Conservation (phyloP, 37 sponge, comb jelly and placozoan species). For the Bolinopsis microptera region DNA sequence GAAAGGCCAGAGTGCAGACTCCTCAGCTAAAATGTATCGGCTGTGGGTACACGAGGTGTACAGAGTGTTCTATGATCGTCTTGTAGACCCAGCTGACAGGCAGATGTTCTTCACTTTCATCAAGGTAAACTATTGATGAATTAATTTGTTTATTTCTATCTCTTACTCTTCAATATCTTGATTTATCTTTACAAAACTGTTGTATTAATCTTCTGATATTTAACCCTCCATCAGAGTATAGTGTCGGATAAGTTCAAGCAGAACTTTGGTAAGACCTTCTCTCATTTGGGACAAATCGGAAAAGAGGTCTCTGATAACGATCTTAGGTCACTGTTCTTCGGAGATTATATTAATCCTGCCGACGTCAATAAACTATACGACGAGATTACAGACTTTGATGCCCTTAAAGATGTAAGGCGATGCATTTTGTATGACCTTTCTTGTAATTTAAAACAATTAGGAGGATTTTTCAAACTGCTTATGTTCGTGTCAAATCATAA, state of each 20-base stretch:
- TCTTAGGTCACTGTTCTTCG: slow-evolving; percentile 67
- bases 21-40: slow-evolving; percentile 66
- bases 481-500: too few species aligned
- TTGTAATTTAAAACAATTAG: neutral
- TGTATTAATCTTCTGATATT: neutral
- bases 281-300: slow-evolving; percentile 66
- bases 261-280: slow-evolving; percentile 65
- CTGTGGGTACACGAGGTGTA: slow-evolving; percentile 71
- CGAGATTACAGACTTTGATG: slow-evolving; percentile 68
- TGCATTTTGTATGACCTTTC: neutral
- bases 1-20: slow-evolving; percentile 44
- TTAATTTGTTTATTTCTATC: neutral
- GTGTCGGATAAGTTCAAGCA: slow-evolving; percentile 66
- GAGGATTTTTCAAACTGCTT: too few species aligned
- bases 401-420: slow-evolving; percentile 62
- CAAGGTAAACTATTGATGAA: slow-evolving; percentile 49
- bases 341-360: slow-evolving; percentile 67
- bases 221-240: slow-evolving; percentile 28
- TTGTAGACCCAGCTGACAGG: slow-evolving; percentile 57
- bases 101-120: slow-evolving; percentile 65
- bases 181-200: neutral
- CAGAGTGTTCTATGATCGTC: slow-evolving; percentile 71
- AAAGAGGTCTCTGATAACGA: slow-evolving; percentile 66
- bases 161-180: neutral
- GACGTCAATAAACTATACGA: slow-evolving; percentile 64